phyloP scores from a whole-genome alignment of 2,888 invertebrate species.

The Shargacucullia verbasci region DNA sequence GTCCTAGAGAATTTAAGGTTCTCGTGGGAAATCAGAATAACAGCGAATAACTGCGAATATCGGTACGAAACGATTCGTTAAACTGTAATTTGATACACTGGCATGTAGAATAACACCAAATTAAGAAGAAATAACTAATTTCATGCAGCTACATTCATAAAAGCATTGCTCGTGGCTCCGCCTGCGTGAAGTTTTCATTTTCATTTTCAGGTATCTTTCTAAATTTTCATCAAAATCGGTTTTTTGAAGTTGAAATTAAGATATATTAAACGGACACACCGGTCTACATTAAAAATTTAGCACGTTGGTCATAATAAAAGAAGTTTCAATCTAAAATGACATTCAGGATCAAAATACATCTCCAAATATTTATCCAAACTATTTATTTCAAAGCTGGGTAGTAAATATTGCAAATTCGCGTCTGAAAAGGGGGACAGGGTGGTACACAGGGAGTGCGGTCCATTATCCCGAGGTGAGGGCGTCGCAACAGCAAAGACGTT shows the following conservation, averaged over 20 bases:
- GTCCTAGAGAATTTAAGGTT: slow-evolving; percentile 31
- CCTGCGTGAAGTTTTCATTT: too few relatives aligned
- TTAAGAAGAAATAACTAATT: slow-evolving; percentile 7
- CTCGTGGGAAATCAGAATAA: slow-evolving; percentile 49
- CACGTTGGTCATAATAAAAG: too few relatives aligned
- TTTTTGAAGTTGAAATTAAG: too few relatives aligned
- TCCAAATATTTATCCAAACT: slow-evolving; percentile 30
- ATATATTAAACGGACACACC: too few relatives aligned
- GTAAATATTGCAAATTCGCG: slow-evolving; percentile 58
- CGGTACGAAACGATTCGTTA: slow-evolving; percentile 24
- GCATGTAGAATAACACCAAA: slow-evolving; percentile 7
- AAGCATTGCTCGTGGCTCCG: too few relatives aligned
- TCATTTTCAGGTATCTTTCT: too few relatives aligned
- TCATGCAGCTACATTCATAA: neutral
- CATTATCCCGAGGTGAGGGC: slow-evolving; percentile 84
- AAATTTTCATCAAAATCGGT: too few relatives aligned
- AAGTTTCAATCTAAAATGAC: too few relatives aligned
- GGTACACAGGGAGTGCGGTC: slow-evolving; percentile 69
- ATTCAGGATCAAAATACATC: slow-evolving; percentile 2
- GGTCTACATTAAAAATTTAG: too few relatives aligned
- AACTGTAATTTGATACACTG: slow-evolving; percentile 15
- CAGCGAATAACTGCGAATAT: slow-evolving; percentile 38
- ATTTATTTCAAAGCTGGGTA: slow-evolving; percentile 32
- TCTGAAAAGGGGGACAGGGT: slow-evolving; percentile 38
- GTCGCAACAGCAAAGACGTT: slow-evolving; percentile 85